Base-by-base conservation (phyloP, 2,113 vertebrate genomes). In the Phrynocephalus versicolor region DNA sequence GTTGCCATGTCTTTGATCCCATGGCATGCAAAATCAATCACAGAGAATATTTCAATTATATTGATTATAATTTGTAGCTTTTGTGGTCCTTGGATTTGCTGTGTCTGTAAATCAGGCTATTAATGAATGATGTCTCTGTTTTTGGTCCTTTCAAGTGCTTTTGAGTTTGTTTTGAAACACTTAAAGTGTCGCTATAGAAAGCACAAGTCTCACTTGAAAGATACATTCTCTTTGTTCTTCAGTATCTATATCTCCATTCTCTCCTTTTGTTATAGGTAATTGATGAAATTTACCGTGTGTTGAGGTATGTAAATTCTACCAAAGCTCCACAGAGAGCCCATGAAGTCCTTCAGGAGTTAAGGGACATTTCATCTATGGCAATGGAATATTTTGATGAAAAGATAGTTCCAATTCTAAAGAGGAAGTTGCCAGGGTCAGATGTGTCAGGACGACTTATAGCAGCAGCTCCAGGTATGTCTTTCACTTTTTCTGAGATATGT, bases 371-470 rank as follows among this genome's bases (percentile, higher is more conserved):
- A 65, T 99, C 99, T 92, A 99, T 99, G 99, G 99, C 99, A 88
- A 99, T 99, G 98, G 99, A 99, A 91, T 99, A 99, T 95, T 99
- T 99, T 84, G 99, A 99, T 88, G 99, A 99, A 92, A 99, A 99
- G 95, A 99, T 99, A 37, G 98, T 99, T 90, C 98, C 99, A 82
- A 97, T 99, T 90, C 96, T 99, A 71, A 99, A 99, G 96, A 99
- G 98, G 95, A 99, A 98, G 90, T 96, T 99, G 80, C 98, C 98
- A 3, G 98, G 98, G 64, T 98, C 98, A 3, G 99, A 99, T 91
- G 97, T 99, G 84, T 99, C 98, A 0, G 98, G 98, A 39, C 98
- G 98, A 83, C 98, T 99, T 87, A 98, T 99, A 82, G 98, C 98
- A 90, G 98, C 98, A 79, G 95, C 98, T 88, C 98, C 98, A 97